Conservation (phyloP, 2,797 vertebrate genomes). For the Gambusia yucatana region DNA sequence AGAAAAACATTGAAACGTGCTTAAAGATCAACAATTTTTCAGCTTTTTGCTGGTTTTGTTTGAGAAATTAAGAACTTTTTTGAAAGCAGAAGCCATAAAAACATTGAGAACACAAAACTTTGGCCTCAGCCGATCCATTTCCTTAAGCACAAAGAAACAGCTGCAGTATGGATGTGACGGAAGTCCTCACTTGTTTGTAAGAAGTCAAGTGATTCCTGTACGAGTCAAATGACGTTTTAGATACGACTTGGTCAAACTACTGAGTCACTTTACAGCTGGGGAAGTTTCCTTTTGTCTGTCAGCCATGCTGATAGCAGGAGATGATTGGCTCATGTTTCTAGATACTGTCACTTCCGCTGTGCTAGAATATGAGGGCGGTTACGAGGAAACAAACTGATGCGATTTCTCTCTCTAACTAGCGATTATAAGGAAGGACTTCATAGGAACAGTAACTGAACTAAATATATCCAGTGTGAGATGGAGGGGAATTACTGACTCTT, state of each 20-base stretch:
- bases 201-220: not conserved
- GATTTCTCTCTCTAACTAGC: not conserved
- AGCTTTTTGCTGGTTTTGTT: no score
- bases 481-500: conserved; percentile 74
- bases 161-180: not conserved
- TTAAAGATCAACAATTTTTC: not conserved
- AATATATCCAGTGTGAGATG: not conserved
- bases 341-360: not conserved
- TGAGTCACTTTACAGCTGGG: conserved; percentile 1
- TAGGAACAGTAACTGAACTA: not conserved
- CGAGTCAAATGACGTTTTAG: not conserved
- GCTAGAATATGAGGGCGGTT: not conserved
- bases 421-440: not conserved
- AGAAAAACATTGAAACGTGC: not conserved
- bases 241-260: not conserved
- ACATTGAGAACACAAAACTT: not conserved
- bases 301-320: not conserved
- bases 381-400: not conserved
- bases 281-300: not conserved
- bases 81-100: no score
- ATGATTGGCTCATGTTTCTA: not conserved
- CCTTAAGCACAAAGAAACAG: not conserved
- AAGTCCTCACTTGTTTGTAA: not conserved
- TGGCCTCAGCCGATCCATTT: not conserved
- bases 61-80: no score